These are phyloP conservation scores for Sebastes iracundus DNA, from an alignment of 2,797 vertebrate species.

Conservation along the genomic window DNA sequence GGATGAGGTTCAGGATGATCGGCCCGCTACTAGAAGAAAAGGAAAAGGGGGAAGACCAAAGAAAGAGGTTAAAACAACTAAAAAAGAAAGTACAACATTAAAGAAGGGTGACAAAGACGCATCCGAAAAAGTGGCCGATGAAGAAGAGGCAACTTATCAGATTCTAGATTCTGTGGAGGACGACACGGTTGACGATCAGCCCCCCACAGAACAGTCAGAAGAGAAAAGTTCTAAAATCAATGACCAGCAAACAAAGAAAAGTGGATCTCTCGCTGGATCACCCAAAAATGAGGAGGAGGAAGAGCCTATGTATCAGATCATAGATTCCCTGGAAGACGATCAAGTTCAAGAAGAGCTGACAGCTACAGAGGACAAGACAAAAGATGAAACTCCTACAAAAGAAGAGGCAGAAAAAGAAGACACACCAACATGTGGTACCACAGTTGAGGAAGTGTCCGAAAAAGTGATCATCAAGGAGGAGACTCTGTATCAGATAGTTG, in stretches of 20 bases:
- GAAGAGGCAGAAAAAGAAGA: not conserved
- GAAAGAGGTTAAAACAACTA: constrained; percentile 5
- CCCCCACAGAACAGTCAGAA: not conserved
- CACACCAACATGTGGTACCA: rapidly evolving
- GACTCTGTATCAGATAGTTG: not conserved
- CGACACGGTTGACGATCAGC: not conserved
- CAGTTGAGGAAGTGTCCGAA: not conserved
- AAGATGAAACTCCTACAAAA: not conserved
- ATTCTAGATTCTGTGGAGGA: constrained; percentile 64
- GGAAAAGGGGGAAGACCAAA: constrained; percentile 42
- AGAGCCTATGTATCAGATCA: constrained; percentile 49
- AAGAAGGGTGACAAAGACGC: not conserved
- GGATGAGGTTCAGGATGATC: not conserved
- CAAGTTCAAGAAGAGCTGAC: constrained; percentile 21
- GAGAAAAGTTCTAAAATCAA: not conserved
- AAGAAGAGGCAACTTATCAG: constrained; percentile 23
- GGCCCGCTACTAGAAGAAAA: not conserved
- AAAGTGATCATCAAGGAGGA: not conserved
- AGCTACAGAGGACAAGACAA: not conserved
- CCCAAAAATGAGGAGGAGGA: constrained; percentile 19
- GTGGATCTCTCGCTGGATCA: not conserved
- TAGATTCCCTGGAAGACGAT: constrained; percentile 68
- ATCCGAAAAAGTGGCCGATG: not conserved
- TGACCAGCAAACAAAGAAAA: not conserved
- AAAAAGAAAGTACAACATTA: not conserved